phyloP scores from a whole-genome alignment of 2,113 vertebrate genomes.

The Prunella himalayana region DNA sequence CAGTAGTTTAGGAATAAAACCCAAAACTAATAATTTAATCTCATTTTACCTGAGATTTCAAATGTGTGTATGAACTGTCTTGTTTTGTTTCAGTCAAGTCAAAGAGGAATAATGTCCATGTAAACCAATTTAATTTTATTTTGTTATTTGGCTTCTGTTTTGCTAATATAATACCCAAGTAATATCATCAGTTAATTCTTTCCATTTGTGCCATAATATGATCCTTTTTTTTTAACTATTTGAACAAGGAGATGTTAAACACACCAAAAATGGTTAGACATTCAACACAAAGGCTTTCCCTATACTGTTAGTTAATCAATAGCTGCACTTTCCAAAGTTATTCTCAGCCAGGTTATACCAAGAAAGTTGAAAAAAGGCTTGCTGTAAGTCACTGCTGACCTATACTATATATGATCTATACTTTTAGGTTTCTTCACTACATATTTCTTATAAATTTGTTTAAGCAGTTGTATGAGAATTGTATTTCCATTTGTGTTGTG shows the following conservation, averaged over 20 bases:
- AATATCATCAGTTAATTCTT: not conserved
- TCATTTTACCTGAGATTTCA: not conserved
- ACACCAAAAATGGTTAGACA: rapidly evolving
- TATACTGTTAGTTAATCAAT: not conserved
- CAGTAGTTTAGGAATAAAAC: not conserved
- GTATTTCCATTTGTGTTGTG: not conserved
- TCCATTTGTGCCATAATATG: not conserved
- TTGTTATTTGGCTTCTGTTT: not conserved
- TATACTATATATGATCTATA: not conserved
- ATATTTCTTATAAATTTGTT: not conserved
- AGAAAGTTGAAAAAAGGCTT: not conserved
- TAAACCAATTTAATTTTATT: not conserved
- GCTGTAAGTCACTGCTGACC: not conserved
- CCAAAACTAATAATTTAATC: not conserved
- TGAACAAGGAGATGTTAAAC: not conserved
- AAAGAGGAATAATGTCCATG: not conserved
- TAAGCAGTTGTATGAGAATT: not conserved
- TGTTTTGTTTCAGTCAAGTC: not conserved
- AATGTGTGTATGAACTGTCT: not conserved
- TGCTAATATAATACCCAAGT: not conserved
- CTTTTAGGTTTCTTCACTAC: not conserved
- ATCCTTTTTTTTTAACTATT: not conserved
- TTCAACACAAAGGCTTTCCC: not conserved
- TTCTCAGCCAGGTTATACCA: not conserved
- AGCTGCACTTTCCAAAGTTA: not conserved